phyloP scores from a whole-genome alignment of 2,113 vertebrate species.

The Ursus arctos region DNA sequence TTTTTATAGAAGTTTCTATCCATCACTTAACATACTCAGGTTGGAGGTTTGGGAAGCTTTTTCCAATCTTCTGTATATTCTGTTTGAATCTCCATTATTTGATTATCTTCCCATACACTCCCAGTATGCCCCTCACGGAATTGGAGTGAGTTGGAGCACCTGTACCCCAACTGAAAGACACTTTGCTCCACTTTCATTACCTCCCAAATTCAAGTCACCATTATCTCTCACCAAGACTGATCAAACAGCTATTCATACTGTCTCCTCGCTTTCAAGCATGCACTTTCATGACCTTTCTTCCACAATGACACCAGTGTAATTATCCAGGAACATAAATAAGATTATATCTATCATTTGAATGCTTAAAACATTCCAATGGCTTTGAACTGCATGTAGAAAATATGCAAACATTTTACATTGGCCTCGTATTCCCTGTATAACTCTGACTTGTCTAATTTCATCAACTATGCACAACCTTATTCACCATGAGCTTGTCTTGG shows the following conservation, averaged over 20 bases:
- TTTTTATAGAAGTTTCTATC: not conserved
- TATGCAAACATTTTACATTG: not conserved
- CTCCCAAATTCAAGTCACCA: not conserved
- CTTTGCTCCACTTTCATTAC: not conserved
- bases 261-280: not conserved
- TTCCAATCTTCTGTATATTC: not conserved
- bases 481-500: not conserved
- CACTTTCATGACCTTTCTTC: no score
- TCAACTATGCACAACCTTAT: not conserved
- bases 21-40: not conserved
- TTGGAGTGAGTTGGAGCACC: accelerated
- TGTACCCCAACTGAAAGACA: not conserved
- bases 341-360: not conserved
- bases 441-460: not conserved
- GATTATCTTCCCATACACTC: no score
- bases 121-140: accelerated
- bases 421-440: not conserved
- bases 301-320: not conserved
- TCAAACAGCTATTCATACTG: not conserved
- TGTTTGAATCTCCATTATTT: not conserved
- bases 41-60: not conserved
- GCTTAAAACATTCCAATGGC: not conserved
- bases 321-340: not conserved
- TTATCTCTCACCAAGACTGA: not conserved
- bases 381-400: not conserved